Conservation (phyloP, 2,797 vertebrate species). For the Enteromius thamalakanensis region DNA sequence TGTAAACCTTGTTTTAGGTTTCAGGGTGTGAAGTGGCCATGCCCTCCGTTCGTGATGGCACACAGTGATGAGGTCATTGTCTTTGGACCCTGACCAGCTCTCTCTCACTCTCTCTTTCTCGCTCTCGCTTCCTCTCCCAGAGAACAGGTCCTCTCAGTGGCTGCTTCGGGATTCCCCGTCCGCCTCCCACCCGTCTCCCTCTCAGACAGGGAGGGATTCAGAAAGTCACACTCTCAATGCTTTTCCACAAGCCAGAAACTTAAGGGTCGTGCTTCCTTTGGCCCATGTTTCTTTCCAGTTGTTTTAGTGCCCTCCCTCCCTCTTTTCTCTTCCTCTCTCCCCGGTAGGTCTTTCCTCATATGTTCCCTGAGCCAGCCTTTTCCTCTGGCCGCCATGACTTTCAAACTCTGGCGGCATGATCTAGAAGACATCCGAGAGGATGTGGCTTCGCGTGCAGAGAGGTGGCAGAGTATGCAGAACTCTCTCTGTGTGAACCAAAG, state of each 20-base stretch:
- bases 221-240: constrained; percentile 46
- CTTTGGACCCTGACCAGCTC: constrained; percentile 56
- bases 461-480: constrained; percentile 19
- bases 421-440: constrained; percentile 61
- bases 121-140: constrained; percentile 49
- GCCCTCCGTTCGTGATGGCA: constrained; percentile 32
- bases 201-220: constrained; percentile 55
- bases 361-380: constrained; percentile 46
- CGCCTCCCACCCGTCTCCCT: constrained; percentile 21
- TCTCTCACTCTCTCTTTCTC: constrained; percentile 8
- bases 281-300: constrained; percentile 52
- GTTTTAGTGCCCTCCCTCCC: constrained; percentile 41
- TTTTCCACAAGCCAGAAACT: constrained; percentile 46
- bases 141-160: constrained; percentile 54
- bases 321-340: constrained; percentile 18
- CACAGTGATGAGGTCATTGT: constrained; percentile 62
- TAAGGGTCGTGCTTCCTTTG: constrained; percentile 57
- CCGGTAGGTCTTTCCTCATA: constrained; percentile 53
- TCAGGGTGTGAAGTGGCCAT: constrained; percentile 36
- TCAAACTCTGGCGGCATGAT: constrained; percentile 47
- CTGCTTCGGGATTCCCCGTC: constrained; percentile 54
- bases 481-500: constrained; percentile 32
- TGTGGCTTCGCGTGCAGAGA: constrained; percentile 50
- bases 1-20: constrained; percentile 30
- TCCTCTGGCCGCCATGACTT: constrained; percentile 52